Base-by-base conservation (phyloP, 2,113 vertebrate genomes). In the Perognathus longimembris region DNA sequence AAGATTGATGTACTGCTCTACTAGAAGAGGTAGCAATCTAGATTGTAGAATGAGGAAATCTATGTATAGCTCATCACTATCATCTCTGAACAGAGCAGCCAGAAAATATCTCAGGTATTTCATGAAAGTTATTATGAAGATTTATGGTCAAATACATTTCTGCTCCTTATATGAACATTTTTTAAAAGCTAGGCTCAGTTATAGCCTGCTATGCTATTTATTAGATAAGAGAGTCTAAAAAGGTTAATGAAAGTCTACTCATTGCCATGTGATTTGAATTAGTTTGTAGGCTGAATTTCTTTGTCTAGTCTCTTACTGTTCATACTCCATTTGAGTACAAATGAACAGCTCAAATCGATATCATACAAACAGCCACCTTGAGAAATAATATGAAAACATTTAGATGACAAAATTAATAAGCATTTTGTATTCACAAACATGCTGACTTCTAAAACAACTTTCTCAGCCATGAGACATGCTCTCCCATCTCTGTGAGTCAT, bases 261-360 rank as follows among this genome's bases (percentile, higher is more conserved):
- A 54, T n/a, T 75, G 28, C 28, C 64, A 38, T 75, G 42, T 92
- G 70, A 81, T 89, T n/a, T 88, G 57, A 85, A 93, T 74, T 95
- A 34, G 92, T 73, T 50, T 59, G 7, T 61, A 70, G 77, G n/a
- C 89, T 96, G 45, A 89, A 93, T 82, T 67, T 85, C 34, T 85
- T 94, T 59, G 59, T 50, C 45, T 88, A 70, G 83, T 93, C 73
- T 82, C 38, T 93, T 77, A 66, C 71, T 69, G 59, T 45, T 91
- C 42, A 40, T 40, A 73, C 28, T 63, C 15, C 20, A 45, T 61
- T 79, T 70, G 73, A 73, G 40, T 78, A 85, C 42, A 95, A 79
- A 87, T 89, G 61, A 89, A 86, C 22, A 95, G 64, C 63, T 69
- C 75, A 63, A 12, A 24, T 81, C 77, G 59, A 54, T 4, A 40